These are phyloP conservation scores for Poecile montanus DNA, from an alignment of 2,797 vertebrate species.

Conservation along the genomic window DNA sequence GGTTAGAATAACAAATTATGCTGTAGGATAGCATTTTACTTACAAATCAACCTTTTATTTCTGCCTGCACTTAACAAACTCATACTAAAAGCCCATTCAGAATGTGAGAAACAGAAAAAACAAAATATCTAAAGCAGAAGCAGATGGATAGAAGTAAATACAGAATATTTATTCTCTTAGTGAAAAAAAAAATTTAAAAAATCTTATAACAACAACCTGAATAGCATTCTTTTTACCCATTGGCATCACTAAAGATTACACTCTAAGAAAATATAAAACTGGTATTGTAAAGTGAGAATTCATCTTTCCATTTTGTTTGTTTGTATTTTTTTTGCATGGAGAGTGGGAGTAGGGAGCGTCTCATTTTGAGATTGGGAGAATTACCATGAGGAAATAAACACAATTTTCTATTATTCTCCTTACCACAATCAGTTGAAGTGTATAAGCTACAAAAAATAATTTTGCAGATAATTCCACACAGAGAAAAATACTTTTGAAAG, in stretches of 20 bases:
- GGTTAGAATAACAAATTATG: not conserved
- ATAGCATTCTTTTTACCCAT: not conserved
- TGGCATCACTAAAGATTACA: not conserved
- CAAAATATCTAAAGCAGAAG: not conserved
- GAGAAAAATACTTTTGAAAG: not conserved
- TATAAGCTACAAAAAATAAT: not conserved
- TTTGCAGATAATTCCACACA: not conserved
- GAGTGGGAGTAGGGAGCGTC: fast-evolving
- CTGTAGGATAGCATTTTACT: not conserved
- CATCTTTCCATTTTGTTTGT: not conserved
- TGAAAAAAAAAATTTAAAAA: not conserved
- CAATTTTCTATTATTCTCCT: not conserved
- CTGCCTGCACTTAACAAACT: not conserved
- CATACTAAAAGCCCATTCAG: not conserved
- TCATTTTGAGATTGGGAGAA: not conserved
- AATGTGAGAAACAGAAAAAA: not conserved
- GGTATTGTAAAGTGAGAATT: not conserved
- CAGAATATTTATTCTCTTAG: not conserved
- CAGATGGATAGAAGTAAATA: not conserved
- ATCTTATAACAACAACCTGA: not conserved
- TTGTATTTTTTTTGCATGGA: not conserved
- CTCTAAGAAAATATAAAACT: not conserved
- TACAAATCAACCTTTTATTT: not conserved
- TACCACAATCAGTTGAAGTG: not conserved
- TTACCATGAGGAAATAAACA: not conserved